A percentile compares a stretch with the other conserved stretches of the same genome.
These are phyloP conservation scores for Phrynocephalus guinanensis DNA, from an alignment of 2,797 vertebrate genomes.

Conservation along the genomic window DNA sequence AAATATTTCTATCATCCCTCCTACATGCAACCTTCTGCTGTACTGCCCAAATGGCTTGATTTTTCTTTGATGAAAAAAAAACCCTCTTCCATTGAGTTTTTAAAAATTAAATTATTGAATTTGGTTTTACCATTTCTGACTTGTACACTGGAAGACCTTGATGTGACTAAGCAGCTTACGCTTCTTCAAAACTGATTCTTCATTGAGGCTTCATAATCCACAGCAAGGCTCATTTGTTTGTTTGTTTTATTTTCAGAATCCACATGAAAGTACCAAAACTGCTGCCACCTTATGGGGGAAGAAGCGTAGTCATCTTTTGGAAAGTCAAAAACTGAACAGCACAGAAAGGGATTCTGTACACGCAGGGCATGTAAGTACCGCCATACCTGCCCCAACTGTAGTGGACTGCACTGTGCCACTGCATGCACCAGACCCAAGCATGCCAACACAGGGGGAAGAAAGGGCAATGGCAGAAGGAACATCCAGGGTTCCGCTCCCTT, in stretches of 20 bases:
- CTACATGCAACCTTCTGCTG: not conserved
- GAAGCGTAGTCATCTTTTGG: conserved; percentile 6
- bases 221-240: not conserved
- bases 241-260: not conserved
- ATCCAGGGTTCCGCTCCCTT: no score
- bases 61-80: no score
- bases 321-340: not conserved
- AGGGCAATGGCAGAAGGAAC: no score
- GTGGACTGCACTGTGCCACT: no score
- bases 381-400: no score
- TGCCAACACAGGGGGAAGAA: no score
- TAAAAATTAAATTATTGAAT: not conserved
- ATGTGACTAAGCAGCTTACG: not conserved
- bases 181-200: conserved; percentile 9
- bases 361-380: no score
- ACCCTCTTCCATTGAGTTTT: no score
- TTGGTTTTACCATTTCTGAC: conserved; percentile 10
- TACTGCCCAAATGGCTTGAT: not conserved
- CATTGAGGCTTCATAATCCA: conserved; percentile 4
- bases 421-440: no score
- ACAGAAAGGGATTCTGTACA: no score
- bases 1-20: not conserved
- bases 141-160: not conserved
- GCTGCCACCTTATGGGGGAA: conserved; percentile 14
- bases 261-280: conserved; percentile 15